Evolutionary conservation across 2,797 vertebrate species (phyloP).

Genomic region (Acomys russatus): DNA sequence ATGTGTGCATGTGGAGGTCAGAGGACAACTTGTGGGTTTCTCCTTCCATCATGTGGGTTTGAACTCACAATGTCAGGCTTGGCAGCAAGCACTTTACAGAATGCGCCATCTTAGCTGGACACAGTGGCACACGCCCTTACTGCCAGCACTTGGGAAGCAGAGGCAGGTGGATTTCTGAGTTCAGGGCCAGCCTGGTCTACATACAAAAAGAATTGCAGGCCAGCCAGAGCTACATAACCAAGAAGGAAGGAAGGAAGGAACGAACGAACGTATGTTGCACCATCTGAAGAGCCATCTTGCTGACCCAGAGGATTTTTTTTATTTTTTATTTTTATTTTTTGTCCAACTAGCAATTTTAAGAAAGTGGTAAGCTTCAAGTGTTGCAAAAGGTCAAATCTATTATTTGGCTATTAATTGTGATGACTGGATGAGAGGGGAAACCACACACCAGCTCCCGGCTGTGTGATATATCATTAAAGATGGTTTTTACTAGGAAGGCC

Average conservation of each 20-base stretch:
- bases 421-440: neutral
- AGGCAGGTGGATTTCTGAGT: neutral
- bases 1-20: neutral
- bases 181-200: neutral
- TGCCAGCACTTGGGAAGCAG: neutral
- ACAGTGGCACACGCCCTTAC: neutral
- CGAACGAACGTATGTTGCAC: neutral
- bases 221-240: neutral
- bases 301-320: neutral
- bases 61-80: neutral
- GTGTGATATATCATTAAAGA: neutral
- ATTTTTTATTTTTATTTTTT: neutral
- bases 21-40: neutral
- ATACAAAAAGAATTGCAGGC: neutral
- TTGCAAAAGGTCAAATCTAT: constrained; percentile 40
- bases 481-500: neutral
- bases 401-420: constrained; percentile 39
- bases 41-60: neutral
- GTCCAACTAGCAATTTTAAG: neutral
- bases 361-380: neutral
- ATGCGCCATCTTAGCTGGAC: neutral
- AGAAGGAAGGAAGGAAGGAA: neutral
- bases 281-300: neutral
- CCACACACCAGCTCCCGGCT: neutral
- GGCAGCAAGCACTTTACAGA: too few species aligned